Evolutionary conservation across 1,140 invertebrate species (phyloP).

Genomic region (Adelges cooleyi): DNA sequence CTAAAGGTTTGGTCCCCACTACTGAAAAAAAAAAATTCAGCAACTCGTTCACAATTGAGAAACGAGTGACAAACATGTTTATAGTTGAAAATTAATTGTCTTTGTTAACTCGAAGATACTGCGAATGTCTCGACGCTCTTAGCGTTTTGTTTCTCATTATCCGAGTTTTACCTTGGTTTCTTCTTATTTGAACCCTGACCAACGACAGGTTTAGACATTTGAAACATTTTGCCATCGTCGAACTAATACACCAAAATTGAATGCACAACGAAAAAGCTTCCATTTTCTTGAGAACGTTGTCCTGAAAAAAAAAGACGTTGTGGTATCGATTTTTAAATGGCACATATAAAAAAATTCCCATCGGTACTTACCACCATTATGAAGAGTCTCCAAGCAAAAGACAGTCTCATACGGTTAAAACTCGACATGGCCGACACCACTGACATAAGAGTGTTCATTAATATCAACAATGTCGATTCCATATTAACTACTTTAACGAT

Average conservation of each 20-base stretch:
- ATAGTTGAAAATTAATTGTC: too few relatives aligned
- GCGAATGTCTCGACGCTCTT: too few relatives aligned
- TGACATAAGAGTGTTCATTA: background rate
- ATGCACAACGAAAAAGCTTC: conserved; percentile 13
- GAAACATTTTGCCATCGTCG: conserved; percentile 8
- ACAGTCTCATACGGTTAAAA: conserved; percentile 19
- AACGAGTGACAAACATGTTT: too few relatives aligned
- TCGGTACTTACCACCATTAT: background rate
- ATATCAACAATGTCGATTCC: background rate
- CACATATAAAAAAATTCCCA: background rate
- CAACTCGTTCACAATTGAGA: too few relatives aligned
- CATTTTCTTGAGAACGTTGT: conserved; percentile 12
- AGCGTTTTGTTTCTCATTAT: background rate
- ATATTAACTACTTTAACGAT: background rate
- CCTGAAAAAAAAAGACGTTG: background rate
- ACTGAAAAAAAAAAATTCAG: background rate
- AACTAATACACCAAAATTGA: conserved; percentile 21
- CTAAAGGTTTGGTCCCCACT: background rate
- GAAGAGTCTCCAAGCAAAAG: background rate
- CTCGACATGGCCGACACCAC: background rate
- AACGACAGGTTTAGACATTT: conserved; percentile 6
- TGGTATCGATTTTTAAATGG: background rate
- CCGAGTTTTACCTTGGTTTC: background rate
- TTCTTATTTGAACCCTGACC: background rate
- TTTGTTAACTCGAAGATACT: too few relatives aligned